These are phyloP conservation scores for Spisula solida DNA, from an alignment of 2,888 invertebrate species.

Conservation along the genomic window DNA sequence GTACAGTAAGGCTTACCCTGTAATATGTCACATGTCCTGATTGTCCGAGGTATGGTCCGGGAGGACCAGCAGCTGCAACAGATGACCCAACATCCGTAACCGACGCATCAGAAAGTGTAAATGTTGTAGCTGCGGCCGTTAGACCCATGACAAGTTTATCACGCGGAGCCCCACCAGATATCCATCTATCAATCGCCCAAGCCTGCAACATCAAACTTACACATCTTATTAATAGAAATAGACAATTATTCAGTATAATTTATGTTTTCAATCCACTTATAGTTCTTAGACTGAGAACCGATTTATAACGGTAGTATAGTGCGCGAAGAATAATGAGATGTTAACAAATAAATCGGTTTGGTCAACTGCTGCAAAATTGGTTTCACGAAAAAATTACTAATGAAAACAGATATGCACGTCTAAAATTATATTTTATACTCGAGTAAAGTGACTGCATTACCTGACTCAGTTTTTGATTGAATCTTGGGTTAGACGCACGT, in stretches of 20 bases:
- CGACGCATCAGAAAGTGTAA: constrained; percentile 90
- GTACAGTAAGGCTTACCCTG: constrained; percentile 71
- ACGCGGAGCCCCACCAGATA: constrained; percentile 90
- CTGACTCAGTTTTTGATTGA: constrained; percentile 78
- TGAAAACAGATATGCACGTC: too few species aligned
- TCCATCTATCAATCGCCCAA: constrained; percentile 81
- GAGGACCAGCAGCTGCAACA: constrained; percentile 66
- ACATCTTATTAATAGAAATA: too few species aligned
- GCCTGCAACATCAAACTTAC: too few species aligned
- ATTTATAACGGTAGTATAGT: too few species aligned
- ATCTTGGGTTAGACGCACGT: constrained; percentile 69
- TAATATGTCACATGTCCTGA: constrained; percentile 78
- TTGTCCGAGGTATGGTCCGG: constrained; percentile 73
- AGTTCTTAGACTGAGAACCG: too few species aligned
- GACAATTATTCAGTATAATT: too few species aligned
- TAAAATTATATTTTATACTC: too few species aligned
- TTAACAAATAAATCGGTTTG: too few species aligned
- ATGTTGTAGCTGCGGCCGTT: constrained; percentile 91
- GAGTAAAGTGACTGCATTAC: constrained; percentile 57
- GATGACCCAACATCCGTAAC: constrained; percentile 88
- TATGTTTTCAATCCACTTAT: too few species aligned
- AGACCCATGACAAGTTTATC: constrained; percentile 92
- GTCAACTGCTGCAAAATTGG: too few species aligned
- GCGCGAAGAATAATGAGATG: too few species aligned
- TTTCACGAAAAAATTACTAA: too few species aligned